These are phyloP conservation scores for Tetranychus truncatus DNA, from an alignment of 2,888 invertebrate genomes.

Conservation along the genomic window DNA sequence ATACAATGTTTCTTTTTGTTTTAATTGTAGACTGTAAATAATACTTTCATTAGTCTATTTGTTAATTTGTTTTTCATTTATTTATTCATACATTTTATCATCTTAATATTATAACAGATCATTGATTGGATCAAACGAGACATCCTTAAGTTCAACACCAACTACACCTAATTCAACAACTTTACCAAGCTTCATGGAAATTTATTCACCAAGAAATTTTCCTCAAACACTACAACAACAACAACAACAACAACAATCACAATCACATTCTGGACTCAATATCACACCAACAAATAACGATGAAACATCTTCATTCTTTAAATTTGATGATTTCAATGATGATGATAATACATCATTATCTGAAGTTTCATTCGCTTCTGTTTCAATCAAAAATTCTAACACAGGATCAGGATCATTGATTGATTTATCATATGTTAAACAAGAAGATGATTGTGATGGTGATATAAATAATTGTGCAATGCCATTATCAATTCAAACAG, in stretches of 20 bases:
- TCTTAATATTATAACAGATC: neutral
- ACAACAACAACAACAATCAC: neutral
- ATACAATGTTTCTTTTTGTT: too few species aligned
- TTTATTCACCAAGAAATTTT: constrained; percentile 41
- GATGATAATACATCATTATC: constrained; percentile 8
- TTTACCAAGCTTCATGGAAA: constrained; percentile 28
- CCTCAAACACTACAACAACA: neutral
- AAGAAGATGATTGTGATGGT: neutral
- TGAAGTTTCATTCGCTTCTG: neutral
- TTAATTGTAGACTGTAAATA: too few species aligned
- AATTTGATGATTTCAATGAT: neutral
- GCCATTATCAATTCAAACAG: neutral
- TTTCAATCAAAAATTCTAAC: neutral
- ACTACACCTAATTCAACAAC: constrained; percentile 18
- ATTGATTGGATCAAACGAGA: constrained; percentile 4
- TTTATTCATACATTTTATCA: neutral
- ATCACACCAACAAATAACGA: neutral
- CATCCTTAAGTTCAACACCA: constrained; percentile 14
- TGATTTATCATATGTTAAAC: neutral
- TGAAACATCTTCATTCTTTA: neutral
- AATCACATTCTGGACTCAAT: neutral
- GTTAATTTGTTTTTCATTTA: neutral
- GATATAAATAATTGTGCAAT: neutral
- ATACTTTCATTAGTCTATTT: too few species aligned
- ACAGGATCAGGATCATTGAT: neutral